Conservation (phyloP, 2,797 vertebrate genomes). For the Hemitrygon akajei region DNA sequence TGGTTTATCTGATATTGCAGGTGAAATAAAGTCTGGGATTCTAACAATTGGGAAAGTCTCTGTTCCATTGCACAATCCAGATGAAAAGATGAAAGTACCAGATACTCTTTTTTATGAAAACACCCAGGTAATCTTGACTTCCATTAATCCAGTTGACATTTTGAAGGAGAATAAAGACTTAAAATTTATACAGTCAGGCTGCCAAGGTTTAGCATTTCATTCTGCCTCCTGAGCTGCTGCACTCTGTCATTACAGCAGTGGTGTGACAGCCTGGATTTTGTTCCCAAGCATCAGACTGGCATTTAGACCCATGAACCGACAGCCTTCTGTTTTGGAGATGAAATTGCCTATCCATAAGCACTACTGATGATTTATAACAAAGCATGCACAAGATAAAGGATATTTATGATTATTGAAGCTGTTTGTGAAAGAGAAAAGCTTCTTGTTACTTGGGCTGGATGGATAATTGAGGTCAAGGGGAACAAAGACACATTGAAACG, state of each 20-base stretch:
- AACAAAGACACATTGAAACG: too few species aligned
- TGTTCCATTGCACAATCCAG: conserved; percentile 64
- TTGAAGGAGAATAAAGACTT: background rate
- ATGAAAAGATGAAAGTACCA: conserved; percentile 85
- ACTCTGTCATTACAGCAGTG: background rate
- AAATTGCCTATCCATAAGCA: background rate
- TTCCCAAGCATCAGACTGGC: background rate
- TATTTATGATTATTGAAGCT: background rate
- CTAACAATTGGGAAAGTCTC: conserved; percentile 77
- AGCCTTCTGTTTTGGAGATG: background rate
- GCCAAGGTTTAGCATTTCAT: background rate
- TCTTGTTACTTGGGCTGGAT: too few species aligned
- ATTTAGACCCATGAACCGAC: background rate
- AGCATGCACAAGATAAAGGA: background rate
- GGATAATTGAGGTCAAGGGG: too few species aligned
- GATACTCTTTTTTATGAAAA: conserved; percentile 96
- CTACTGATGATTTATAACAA: background rate
- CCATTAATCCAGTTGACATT: background rate
- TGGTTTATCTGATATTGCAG: conserved; percentile 52
- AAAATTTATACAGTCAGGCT: background rate
- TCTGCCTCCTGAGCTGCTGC: background rate
- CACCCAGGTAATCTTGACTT: conserved; percentile 68
- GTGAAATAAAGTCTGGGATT: conserved; percentile 66
- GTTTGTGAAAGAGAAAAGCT: too few species aligned
- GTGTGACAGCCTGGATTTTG: background rate